A percentile compares a stretch with the other conserved stretches of the same genome.
Conservation (phyloP, 2,113 vertebrate species). For the Perca fluviatilis region DNA sequence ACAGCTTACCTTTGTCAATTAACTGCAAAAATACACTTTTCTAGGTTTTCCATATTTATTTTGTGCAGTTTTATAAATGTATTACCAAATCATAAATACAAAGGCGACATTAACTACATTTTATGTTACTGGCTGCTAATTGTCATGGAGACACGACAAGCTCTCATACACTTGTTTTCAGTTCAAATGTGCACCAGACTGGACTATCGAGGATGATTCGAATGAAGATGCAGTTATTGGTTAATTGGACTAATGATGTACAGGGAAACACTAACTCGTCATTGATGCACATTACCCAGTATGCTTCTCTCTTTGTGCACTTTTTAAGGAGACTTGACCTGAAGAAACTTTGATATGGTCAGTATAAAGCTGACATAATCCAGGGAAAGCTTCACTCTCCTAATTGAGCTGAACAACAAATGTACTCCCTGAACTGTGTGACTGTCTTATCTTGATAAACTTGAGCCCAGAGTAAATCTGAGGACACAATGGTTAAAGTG, state of each 20-base stretch:
- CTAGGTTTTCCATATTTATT: neutral
- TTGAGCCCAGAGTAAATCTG: constrained; percentile 19
- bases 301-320: too few relatives aligned
- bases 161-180: neutral
- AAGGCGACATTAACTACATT: neutral
- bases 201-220: neutral
- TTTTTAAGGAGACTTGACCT: too few relatives aligned
- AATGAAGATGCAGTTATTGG: neutral
- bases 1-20: neutral
- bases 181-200: neutral
- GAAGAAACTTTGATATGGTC: too few relatives aligned
- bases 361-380: constrained; percentile 1
- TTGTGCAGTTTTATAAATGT: neutral
- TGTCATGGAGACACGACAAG: neutral
- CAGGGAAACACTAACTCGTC: neutral
- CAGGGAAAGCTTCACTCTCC: neutral
- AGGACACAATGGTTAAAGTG: constrained; percentile 8
- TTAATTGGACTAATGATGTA: neutral
- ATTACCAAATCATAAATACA: neutral
- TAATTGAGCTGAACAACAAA: constrained; percentile 26
- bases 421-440: constrained; percentile 11
- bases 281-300: too few relatives aligned
- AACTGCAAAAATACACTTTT: neutral
- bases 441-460: constrained; percentile 31
- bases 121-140: neutral